phyloP scores from a whole-genome alignment of 2,113 vertebrate species.

The Paradoxurus hermaphroditus region DNA sequence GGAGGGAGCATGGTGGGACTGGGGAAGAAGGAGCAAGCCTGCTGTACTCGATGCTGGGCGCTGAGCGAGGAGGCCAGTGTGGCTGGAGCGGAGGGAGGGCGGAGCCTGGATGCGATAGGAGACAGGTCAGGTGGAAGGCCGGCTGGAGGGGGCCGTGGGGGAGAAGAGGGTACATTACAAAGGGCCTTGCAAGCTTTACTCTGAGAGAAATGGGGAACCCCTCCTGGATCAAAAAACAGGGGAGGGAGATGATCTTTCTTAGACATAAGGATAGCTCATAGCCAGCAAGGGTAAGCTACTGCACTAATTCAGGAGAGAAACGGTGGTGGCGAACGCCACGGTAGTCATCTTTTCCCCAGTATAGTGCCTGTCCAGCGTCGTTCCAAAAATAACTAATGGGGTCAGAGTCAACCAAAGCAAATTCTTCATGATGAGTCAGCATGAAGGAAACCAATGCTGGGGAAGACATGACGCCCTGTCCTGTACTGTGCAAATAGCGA shows the following conservation, averaged over 20 bases:
- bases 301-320: neutral
- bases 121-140: neutral
- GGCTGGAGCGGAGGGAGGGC: neutral
- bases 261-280: neutral
- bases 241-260: neutral
- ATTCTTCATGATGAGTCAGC: conserved; percentile 33
- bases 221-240: neutral
- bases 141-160: no score
- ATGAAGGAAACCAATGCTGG: neutral
- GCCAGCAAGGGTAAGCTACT: neutral
- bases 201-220: neutral
- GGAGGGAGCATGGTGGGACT: neutral
- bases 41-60: neutral
- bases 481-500: neutral
- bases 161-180: neutral
- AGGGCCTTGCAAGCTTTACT: neutral
- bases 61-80: neutral
- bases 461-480: neutral
- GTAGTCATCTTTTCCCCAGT: neutral
- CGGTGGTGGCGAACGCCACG: neutral
- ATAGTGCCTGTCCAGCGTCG: neutral
- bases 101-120: neutral
- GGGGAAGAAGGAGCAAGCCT: neutral
- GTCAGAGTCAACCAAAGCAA: neutral
- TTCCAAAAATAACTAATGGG: neutral